phyloP scores from a whole-genome alignment of 2,113 vertebrate genomes.

The Calidris pugnax region DNA sequence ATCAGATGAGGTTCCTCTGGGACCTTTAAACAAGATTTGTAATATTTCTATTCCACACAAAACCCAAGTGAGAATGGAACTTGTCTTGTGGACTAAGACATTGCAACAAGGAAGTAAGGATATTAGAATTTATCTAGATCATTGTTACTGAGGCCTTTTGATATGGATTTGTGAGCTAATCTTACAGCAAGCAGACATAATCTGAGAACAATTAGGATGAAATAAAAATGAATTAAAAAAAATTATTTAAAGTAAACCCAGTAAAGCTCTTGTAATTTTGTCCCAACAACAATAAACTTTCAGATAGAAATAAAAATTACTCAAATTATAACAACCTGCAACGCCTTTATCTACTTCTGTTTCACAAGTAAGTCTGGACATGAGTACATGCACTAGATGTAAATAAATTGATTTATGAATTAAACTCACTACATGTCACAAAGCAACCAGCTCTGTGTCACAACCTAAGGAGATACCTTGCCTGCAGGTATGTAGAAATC shows the following conservation, averaged over 20 bases:
- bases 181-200: background rate
- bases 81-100: rapidly evolving
- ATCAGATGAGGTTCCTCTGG: background rate
- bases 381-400: background rate
- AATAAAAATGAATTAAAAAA: too few relatives aligned
- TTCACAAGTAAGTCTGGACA: background rate
- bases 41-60: background rate
- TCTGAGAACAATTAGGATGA: background rate
- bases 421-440: background rate
- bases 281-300: background rate
- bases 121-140: background rate
- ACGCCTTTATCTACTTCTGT: background rate
- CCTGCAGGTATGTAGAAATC: background rate
- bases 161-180: background rate
- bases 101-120: background rate
- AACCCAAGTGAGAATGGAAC: background rate
- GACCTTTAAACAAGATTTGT: background rate
- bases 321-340: background rate
- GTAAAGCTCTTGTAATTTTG: background rate
- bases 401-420: background rate
- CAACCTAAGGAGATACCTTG: background rate
- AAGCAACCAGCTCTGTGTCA: background rate
- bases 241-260: background rate
- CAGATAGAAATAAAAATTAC: background rate
- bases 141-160: background rate